Conservation (phyloP, 2,888 invertebrate genomes). For the Leptodirus hochenwartii region DNA sequence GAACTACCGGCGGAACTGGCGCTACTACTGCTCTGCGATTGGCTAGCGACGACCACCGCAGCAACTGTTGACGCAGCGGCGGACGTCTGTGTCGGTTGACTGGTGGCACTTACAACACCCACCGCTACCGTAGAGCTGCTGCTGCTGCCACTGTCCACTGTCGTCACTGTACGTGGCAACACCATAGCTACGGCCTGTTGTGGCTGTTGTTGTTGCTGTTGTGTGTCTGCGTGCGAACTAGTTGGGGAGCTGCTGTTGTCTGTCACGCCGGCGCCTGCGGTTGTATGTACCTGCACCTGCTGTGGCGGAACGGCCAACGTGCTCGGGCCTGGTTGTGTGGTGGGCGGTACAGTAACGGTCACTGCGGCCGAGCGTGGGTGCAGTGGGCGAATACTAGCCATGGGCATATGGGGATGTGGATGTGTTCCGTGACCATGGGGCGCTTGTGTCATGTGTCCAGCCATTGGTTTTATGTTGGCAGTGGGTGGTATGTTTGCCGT, state of each 20-base stretch:
- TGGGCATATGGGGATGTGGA: no score
- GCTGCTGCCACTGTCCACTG: no score
- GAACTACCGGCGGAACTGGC: no score
- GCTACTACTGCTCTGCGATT: no score
- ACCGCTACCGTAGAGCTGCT: no score
- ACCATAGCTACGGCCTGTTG: constrained; percentile 52
- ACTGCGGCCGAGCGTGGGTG: constrained; percentile 50
- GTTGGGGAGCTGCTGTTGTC: constrained; percentile 49
- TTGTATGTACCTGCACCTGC: constrained; percentile 35
- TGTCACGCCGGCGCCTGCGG: constrained; percentile 28
- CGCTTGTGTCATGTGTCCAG: constrained; percentile 39
- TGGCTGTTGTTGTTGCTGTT: constrained; percentile 18
- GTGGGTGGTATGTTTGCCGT: constrained; percentile 47
- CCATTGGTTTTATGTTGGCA: constrained; percentile 90
- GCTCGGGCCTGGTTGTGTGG: constrained; percentile 38
- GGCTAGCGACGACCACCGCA: no score
- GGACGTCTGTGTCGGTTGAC: no score
- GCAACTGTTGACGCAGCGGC: no score
- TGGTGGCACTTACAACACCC: no score
- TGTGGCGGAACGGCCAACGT: constrained; percentile 35
- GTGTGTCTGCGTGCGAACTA: constrained; percentile 50
- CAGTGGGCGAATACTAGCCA: constrained; percentile 88
- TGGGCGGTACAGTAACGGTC: constrained; percentile 51
- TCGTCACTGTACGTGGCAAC: constrained; percentile 46
- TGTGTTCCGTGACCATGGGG: no score